Evolutionary conservation across 2,113 vertebrate species (phyloP).

Genomic region (Aramus guarauna): DNA sequence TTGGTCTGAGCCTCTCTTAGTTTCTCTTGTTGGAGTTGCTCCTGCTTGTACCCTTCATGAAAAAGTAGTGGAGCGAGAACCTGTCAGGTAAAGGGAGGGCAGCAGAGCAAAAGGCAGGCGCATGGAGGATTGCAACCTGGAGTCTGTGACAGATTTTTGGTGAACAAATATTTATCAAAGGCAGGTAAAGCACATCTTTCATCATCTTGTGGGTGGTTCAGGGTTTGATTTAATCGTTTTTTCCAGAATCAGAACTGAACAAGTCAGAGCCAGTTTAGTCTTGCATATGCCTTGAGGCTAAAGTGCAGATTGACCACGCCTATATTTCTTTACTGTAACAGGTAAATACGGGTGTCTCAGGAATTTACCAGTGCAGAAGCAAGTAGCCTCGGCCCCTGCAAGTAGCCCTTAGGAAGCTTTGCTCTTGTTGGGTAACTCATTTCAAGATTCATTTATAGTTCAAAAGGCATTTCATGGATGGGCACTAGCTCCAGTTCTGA

Average conservation of each 20-base stretch:
- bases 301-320: neutral
- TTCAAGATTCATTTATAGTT: neutral
- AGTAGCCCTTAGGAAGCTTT: neutral
- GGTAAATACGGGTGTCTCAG: neutral
- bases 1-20: neutral
- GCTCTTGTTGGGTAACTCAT: neutral
- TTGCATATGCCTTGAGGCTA: neutral
- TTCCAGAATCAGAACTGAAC: neutral
- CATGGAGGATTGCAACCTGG: neutral
- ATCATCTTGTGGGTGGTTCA: neutral
- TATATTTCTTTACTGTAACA: neutral
- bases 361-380: neutral
- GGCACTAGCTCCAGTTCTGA: neutral
- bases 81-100: neutral
- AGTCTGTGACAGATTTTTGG: neutral
- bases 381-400: neutral
- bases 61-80: neutral
- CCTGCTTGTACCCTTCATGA: neutral
- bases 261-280: conserved; percentile 5
- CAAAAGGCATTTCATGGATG: neutral
- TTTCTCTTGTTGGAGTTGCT: neutral
- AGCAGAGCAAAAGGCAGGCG: neutral
- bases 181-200: neutral
- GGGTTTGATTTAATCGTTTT: neutral
- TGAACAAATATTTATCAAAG: conserved; percentile 15